Conservation (phyloP, 2,797 vertebrate species). For the Scolopax bukidnonensis region DNA sequence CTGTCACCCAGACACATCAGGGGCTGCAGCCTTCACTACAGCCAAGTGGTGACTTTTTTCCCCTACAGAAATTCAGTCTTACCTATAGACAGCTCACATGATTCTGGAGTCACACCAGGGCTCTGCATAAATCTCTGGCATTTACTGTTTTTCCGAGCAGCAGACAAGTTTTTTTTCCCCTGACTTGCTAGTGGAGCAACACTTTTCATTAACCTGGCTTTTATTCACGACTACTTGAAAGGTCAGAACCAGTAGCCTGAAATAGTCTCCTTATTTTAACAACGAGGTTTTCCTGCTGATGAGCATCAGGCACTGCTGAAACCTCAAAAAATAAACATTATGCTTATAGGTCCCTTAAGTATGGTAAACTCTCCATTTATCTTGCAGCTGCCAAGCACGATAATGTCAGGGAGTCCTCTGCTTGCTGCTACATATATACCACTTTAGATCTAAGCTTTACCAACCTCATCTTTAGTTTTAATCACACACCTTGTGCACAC, state of each 20-base stretch:
- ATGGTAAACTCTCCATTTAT: not conserved
- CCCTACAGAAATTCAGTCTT: not conserved
- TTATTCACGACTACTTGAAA: slow-evolving; percentile 15
- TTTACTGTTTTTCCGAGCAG: not conserved
- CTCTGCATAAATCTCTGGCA: slow-evolving; percentile 25
- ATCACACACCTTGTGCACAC: not conserved
- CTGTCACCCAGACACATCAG: not conserved
- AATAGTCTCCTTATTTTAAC: slow-evolving; percentile 6
- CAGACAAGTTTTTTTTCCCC: not conserved
- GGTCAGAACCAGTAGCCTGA: slow-evolving; percentile 32
- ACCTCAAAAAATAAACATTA: slow-evolving; percentile 29
- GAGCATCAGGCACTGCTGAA: not conserved
- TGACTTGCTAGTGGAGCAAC: not conserved
- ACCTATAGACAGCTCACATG: not conserved
- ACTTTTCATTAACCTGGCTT: slow-evolving; percentile 30
- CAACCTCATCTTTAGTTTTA: not conserved
- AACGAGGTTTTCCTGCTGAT: not conserved
- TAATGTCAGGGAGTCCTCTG: not conserved
- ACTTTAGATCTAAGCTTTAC: not conserved
- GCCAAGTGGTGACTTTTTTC: not conserved
- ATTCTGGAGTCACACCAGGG: not conserved
- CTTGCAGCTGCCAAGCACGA: not conserved
- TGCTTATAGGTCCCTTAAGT: not conserved
- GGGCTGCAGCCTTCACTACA: not conserved
- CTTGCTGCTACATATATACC: not conserved